Evolutionary conservation across 2,113 vertebrate genomes (phyloP), one percentile per base, ranked within the genome.

Genomic region (Brachyistius frenatus): DNA sequence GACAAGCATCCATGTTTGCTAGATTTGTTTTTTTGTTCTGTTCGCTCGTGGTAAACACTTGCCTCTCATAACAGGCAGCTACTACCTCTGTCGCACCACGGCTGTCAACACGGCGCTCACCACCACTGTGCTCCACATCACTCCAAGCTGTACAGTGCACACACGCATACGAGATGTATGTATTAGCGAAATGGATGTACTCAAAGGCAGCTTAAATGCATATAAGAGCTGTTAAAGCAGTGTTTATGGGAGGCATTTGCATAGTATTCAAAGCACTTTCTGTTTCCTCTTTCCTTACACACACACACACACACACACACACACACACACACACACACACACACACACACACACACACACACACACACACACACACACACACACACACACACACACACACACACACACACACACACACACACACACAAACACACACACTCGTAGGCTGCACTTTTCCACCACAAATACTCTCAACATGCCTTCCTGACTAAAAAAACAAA

Each of bases 211-310:
- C 87, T 83, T 85, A 88, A 90, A 91, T 80, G 86, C 85, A 80
- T 76, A 76, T 72, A 81, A 90, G 87, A 77, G 86, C 83, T 85
- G 85, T 90, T 88, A 89, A 85, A 89, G 78, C 52, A 1, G 36
- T 90, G 86, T 90, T 91, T 87, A 92, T 78, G 82, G 71, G 72
- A 84, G 15, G 16, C 68, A 91, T 93, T 90, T 91, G 85, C 87
- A 88, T 91, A 88, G 83, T 41, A 71, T 88, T 90, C 85, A 63
- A 70, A 67, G 76, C 80, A 78, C 69, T 76, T 74, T 89, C 71
- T 80, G 73, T 41, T 73, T 86, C 47, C 66, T 75, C 56, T 66
- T 56, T 67, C 39, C 15, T 54, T 61, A 23, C 5, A 7, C 32
- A 52, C 66, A 78, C 54, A 66, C 60, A 50, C 61, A 23, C 57